Base-by-base conservation (phyloP, 1,140 invertebrate species). In the Ostrea denselamellosa region DNA sequence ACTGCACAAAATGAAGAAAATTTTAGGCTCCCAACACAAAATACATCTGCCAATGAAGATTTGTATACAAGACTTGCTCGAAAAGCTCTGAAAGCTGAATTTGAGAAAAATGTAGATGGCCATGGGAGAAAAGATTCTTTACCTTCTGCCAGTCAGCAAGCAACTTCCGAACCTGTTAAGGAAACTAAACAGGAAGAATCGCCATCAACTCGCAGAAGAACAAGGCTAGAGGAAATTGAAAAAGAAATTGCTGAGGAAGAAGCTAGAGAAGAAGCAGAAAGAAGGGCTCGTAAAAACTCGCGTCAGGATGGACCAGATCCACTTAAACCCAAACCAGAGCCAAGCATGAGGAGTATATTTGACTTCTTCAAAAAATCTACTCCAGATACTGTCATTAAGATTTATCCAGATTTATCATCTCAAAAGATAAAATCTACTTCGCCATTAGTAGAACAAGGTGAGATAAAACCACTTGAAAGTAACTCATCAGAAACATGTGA, bases 301-400 rank as follows among this genome's bases (percentile, higher is more conserved):
- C 85, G 82, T 14, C 44, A 56, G 19, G 58, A 25, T 83, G 83
- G 65, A 84, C 87, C 65, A 51, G 83, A 84, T 51, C 25, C 68
- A 17, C 65, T 54, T 62, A 83, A 84, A 44, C 53, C 68, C 12
- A 88, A 88, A 52, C 25, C 52, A 53, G 87, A 85, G 51, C 84
- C 84, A 7, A 88, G 87, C 54, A 88, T 88, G 87, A 88, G 87
- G 84, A 88, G 87, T 88, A 88, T 88, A 81, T 88, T 88, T 88
- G 87, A 88, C 44, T 88, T 88, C 62, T 88, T 88, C 54, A 86
- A 71, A 68, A 88, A 85, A 28, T 81, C 62, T 44, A 54, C 87
- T 54, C 54, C 87, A 28, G 84, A 85, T 12, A 77, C 82, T 54
- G 52, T 34, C 14, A 51, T 85, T 25, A 65, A 88, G 51, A 68